phyloP scores from a whole-genome alignment of 2,113 vertebrate genomes.

The Periophthalmus modestus region DNA sequence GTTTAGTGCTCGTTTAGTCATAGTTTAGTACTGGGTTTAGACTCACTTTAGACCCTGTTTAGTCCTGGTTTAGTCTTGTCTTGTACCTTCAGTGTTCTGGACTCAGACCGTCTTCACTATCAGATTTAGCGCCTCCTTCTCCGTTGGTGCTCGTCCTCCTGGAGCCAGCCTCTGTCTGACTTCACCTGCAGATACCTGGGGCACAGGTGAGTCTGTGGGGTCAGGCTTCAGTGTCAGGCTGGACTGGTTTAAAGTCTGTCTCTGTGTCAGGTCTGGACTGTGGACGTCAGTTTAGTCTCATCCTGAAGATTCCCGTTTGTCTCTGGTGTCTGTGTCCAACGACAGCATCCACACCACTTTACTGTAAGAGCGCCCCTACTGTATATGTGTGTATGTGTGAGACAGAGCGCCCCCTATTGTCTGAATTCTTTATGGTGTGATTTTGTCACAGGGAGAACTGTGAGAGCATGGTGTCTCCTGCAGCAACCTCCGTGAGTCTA shows the following conservation, averaged over 20 bases:
- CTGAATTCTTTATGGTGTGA: slow-evolving; percentile 23
- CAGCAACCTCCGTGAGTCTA: slow-evolving; percentile 81
- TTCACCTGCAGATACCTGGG: slow-evolving; percentile 83
- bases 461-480: slow-evolving; percentile 77
- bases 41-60: background rate
- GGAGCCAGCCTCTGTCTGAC: slow-evolving; percentile 76
- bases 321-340: slow-evolving; percentile 61
- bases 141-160: slow-evolving; percentile 74
- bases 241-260: background rate
- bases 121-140: slow-evolving; percentile 37
- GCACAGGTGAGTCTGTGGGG: slow-evolving; percentile 72
- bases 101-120: slow-evolving; percentile 54
- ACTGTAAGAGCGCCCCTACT: slow-evolving; percentile 47
- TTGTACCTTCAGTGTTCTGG: slow-evolving; percentile 47
- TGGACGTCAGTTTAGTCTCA: slow-evolving; percentile 39
- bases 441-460: slow-evolving; percentile 78
- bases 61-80: background rate
- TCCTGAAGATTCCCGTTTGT: slow-evolving; percentile 76
- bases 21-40: no score
- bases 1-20: no score
- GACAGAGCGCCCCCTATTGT: slow-evolving; percentile 32
- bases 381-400: slow-evolving; percentile 29
- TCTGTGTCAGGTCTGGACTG: slow-evolving; percentile 70
- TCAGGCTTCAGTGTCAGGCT: background rate
- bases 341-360: slow-evolving; percentile 61